A percentile compares a stretch with the other conserved stretches of the same genome.
phyloP scores from a whole-genome alignment of 2,797 vertebrate genomes.

The Intellagama lesueurii region DNA sequence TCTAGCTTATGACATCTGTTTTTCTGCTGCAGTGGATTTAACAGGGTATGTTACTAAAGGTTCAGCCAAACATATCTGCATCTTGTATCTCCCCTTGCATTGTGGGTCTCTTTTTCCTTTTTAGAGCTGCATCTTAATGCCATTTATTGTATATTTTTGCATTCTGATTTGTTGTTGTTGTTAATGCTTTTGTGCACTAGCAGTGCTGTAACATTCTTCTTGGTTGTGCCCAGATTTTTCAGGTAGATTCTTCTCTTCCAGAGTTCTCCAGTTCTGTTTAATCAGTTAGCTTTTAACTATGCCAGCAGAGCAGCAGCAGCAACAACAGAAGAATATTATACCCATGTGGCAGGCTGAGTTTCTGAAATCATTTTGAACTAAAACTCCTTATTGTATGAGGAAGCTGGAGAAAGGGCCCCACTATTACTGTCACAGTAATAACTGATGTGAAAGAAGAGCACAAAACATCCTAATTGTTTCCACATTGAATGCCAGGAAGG shows the following conservation, averaged over 20 bases:
- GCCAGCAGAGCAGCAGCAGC: slow-evolving; percentile 42
- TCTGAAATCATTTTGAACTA: slow-evolving; percentile 49
- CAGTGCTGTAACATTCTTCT: neutral
- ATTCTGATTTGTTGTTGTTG: neutral
- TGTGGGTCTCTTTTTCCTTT: neutral
- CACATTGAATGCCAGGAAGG: slow-evolving; percentile 28
- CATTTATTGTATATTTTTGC: neutral
- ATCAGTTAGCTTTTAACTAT: slow-evolving; percentile 58
- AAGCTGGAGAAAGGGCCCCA: neutral
- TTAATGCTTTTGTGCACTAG: neutral
- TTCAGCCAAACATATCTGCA: neutral
- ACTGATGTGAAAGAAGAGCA: slow-evolving; percentile 53
- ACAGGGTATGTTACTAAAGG: slow-evolving; percentile 13
- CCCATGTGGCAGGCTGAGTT: slow-evolving; percentile 46
- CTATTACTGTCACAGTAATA: slow-evolving; percentile 33
- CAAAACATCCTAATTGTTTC: slow-evolving; percentile 54
- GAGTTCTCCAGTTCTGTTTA: slow-evolving; percentile 14
- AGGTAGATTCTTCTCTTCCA: neutral
- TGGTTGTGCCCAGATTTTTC: neutral
- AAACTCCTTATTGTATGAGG: slow-evolving; percentile 7
- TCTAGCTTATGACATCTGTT: slow-evolving; percentile 1
- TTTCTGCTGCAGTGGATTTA: slow-evolving; percentile 34
- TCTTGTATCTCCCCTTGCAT: neutral
- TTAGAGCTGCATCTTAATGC: slow-evolving; percentile 7
- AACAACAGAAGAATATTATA: slow-evolving; percentile 39